Base-by-base conservation (phyloP, 2,888 invertebrate species). In the Perithous albicinctus region DNA sequence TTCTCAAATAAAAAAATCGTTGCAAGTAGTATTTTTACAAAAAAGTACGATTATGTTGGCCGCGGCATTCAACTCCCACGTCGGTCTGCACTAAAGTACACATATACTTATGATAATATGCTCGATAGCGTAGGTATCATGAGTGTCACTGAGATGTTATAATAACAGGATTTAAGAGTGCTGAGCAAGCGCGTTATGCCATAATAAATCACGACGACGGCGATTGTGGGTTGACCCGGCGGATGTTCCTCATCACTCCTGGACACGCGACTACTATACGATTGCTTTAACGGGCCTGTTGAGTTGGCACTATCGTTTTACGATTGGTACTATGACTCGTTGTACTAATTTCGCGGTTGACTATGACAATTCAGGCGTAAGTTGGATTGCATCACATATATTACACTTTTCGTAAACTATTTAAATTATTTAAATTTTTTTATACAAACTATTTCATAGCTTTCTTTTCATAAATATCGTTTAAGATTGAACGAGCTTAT, bases 281-380 rank as follows among this genome's bases (percentile, higher is more conserved):
- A 85, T 86, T 83, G 83, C 85, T 86, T 85, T 82, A n/a, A 85
- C 82, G 74, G 84, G 82, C 86, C 86, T 86, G 86, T 86, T 85
- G 84, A 87, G 83, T 81, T 51, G 82, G 75, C 80, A 79, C 80
- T 85, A 80, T 84, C 79, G 77, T 75, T 82, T 86, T 81, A 81
- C 83, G 83, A 85, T 76, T 80, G 76, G 63, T 72, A 67, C 74
- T 56, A 23, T 48, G 41, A 61, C 26, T 72, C 77, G 67, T 72
- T 66, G 51, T 66, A 73, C 67, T 15, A 67, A 73, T 70, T 63
- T 32, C 48, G 59, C 35, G 35, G 18, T 7, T 38, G 32, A 23
- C 41, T 48, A 61, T 32, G 43, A 43, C 46, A 41, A 76, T 76
- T 67, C 63, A 67, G 35, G 18, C 73, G 51, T 54, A 61, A 69